Evolutionary conservation across 2,888 invertebrate species (phyloP), one percentile per base, ranked within the genome.

Genomic region (Mythimna lalbum): DNA sequence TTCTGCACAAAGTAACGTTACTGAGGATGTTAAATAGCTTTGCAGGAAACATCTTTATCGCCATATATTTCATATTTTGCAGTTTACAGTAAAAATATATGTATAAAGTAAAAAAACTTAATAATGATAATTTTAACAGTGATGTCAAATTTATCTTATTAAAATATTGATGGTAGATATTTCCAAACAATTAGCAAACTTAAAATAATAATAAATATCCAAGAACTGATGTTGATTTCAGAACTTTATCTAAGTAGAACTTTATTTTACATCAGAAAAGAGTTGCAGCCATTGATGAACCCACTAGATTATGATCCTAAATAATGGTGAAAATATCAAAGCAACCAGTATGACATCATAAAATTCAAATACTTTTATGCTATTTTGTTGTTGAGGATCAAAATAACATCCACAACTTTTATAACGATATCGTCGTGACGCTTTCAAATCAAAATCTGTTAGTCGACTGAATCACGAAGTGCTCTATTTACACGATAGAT

Each of bases 371-470:
- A n/a, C n/a, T n/a, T n/a, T n/a, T n/a, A n/a, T n/a, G n/a, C n/a
- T n/a, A n/a, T n/a, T n/a, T n/a, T n/a, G n/a, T n/a, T n/a, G n/a
- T n/a, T n/a, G n/a, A 33, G 17, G 6, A 53, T 47, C n/a, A 61
- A 43, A 43, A 36, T 39, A 39, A 23, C 19, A 27, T 6, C 19
- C 50, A 21, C 6, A 33, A 43, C 1, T n/a, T 23, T 21, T 21
- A 53, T 49, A 27, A 21, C 36, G 14, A n/a, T 60, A 43, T 62
- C 23, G 4, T 64, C 7, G 0, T 33, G 33, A 33, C 17, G 62
- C 62, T 71, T 73, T 64, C 70, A 69, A 66, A 80, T 71, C 59
- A 69, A 63, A 85, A 87, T 76, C 57, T 64, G 12, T 39, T 12
- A 61, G 27, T 56, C 19, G 65, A 27, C 59, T 67, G 43, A 67